Conservation (phyloP, 2,888 invertebrate genomes). For the Trichacis sp. region DNA sequence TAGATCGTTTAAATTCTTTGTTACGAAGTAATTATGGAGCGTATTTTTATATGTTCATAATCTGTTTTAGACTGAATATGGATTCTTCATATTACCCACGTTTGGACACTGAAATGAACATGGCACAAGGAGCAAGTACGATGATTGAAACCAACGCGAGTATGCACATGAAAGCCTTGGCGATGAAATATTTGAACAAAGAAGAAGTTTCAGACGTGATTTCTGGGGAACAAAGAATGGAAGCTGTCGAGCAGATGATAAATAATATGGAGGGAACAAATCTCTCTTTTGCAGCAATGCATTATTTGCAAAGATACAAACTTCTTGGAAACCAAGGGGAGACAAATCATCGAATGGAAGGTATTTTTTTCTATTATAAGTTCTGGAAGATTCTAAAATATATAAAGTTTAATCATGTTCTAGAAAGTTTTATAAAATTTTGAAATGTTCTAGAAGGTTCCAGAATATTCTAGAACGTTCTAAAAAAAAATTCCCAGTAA, state of each 20-base stretch:
- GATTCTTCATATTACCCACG: conserved; percentile 62
- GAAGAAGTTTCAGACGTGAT: conserved; percentile 68
- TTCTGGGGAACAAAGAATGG: conserved; percentile 53
- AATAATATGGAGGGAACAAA: conserved; percentile 69
- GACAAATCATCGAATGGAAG: neutral
- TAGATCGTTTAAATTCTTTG: too few relatives aligned
- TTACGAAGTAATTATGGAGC: too few relatives aligned
- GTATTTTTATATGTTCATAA: too few relatives aligned
- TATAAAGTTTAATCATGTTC: too few relatives aligned
- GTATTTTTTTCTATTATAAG: too few relatives aligned
- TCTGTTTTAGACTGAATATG: conserved; percentile 49
- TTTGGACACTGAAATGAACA: conserved; percentile 54
- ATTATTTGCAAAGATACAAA: conserved; percentile 79
- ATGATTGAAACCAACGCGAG: conserved; percentile 69
- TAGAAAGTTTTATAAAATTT: too few relatives aligned
- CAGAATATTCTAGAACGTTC: too few relatives aligned
- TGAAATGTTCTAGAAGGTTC: too few relatives aligned
- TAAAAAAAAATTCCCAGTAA: too few relatives aligned
- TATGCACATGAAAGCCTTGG: conserved; percentile 72
- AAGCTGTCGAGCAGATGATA: conserved; percentile 57
- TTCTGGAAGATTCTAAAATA: too few relatives aligned
- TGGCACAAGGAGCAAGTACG: conserved; percentile 51
- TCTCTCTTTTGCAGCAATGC: conserved; percentile 79
- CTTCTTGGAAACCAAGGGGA: conserved; percentile 67
- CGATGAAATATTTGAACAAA: conserved; percentile 72